Evolutionary conservation across 2,888 invertebrate species (phyloP).

Genomic region (Sepioteuthis lessoniana): DNA sequence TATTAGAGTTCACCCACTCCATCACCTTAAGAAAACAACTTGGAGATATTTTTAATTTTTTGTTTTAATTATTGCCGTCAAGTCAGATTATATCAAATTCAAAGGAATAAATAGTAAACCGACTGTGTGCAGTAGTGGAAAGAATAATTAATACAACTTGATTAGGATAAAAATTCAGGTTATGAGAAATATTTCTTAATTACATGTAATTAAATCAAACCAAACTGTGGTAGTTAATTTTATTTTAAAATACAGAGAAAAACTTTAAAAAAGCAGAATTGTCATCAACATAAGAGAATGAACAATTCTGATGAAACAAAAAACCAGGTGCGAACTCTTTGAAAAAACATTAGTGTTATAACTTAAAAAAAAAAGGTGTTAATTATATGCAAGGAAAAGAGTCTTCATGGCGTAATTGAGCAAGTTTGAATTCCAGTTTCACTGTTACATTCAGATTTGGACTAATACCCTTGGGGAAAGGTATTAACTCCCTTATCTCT

Average conservation of each 20-base stretch:
- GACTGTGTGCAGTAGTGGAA: background rate
- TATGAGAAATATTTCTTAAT: background rate
- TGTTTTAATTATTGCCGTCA: background rate
- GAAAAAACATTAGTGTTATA: too few relatives aligned
- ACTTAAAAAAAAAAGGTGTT: too few relatives aligned
- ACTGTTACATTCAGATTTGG: too few relatives aligned
- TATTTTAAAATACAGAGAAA: background rate
- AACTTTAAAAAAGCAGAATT: background rate
- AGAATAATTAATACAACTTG: background rate
- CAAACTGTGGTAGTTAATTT: background rate
- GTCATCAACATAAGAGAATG: background rate
- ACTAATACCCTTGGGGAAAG: too few relatives aligned
- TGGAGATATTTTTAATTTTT: too few relatives aligned
- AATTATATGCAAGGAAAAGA: too few relatives aligned
- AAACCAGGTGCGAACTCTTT: too few relatives aligned
- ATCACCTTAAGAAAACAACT: too few relatives aligned
- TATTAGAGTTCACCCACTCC: too few relatives aligned
- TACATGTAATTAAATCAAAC: background rate
- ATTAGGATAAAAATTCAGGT: background rate
- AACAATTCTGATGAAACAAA: background rate
- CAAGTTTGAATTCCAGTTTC: too few relatives aligned
- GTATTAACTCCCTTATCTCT: too few relatives aligned
- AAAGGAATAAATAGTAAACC: background rate
- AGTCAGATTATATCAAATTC: background rate
- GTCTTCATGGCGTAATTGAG: too few relatives aligned